Base-by-base conservation (phyloP, 2,888 invertebrate genomes). In the Candidula unifasciata region DNA sequence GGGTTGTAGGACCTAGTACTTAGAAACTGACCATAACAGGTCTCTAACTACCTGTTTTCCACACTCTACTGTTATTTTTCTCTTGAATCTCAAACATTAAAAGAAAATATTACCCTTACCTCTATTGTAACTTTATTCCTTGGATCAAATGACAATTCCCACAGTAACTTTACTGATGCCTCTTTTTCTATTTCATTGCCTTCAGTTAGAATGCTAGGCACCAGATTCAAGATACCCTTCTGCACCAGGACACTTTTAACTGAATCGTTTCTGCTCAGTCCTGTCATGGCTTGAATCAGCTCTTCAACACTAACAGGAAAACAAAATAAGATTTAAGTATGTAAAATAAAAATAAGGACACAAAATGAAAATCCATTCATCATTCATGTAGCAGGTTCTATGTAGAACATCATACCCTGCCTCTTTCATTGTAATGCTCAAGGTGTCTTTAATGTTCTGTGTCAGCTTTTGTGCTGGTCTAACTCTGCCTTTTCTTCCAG, bases 121-220 rank as follows among this genome's bases (percentile, higher is more conserved):
- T 84, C 66, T 37, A 91, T 89, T 78, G 68, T 82, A n/a, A 78
- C 68, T 80, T 88, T 89, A 81, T 90, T 91, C 13, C 87, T 89
- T n/a, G 85, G 80, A 37, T 87, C 86, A 85, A 91, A 91, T 1
- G 89, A 86, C 35, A 91, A 83, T 76, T 90, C 89, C 90, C 90
- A 90, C 21, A 90, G 60, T 1, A 89, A 80, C 30, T 89, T 88
- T 3, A 88, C 86, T 10, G 89, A 88, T 30, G 87, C 86, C 2
- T 88, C 69, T 78, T 88, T 85, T 78, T 90, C 90, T 6, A 83
- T 71, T 2, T 85, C 82, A 37, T 80, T 68, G 57, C 88, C 86
- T 5, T 71, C 80, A 30, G 82, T 80, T 35, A 91, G 37, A 27
- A 91, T 85, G 5, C 86, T 74, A 30, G 77, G 77, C 66, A 89